Conservation (phyloP, 2,113 vertebrate genomes). For the Centropristis striata region DNA sequence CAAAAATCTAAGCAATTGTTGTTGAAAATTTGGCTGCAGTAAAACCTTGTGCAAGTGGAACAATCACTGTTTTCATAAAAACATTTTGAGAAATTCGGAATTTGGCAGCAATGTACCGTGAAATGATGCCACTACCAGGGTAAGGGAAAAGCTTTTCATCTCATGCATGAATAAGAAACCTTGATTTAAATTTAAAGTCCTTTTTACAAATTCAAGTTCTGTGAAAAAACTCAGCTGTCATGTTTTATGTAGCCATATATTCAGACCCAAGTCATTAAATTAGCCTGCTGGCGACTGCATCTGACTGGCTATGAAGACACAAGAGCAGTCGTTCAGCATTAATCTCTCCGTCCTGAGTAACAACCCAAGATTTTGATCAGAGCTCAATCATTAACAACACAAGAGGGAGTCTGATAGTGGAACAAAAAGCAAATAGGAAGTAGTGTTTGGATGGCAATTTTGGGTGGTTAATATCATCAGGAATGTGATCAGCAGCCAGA, state of each 20-base stretch:
- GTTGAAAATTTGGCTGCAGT: background rate
- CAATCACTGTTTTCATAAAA: background rate
- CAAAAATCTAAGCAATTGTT: background rate
- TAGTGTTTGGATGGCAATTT: conserved; percentile 12
- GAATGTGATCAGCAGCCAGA: conserved; percentile 12
- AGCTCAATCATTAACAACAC: conserved; percentile 30
- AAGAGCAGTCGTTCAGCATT: conserved; percentile 40
- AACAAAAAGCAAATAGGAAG: conserved; percentile 18
- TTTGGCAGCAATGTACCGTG: conserved; percentile 23
- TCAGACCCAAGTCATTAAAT: conserved; percentile 38
- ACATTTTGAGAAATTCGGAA: conserved; percentile 24
- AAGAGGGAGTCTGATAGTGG: conserved; percentile 7
- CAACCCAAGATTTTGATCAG: conserved; percentile 30
- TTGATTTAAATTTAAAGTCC: conserved; percentile 25
- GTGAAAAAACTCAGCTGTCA: conserved; percentile 3
- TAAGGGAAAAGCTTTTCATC: conserved; percentile 35
- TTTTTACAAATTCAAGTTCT: conserved; percentile 31
- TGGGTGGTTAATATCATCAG: background rate
- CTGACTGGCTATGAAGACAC: conserved; percentile 23
- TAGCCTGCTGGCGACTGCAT: conserved; percentile 28
- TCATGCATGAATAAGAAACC: conserved; percentile 48
- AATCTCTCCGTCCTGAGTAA: conserved; percentile 30
- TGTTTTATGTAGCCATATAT: conserved; percentile 33
- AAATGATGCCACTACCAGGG: conserved; percentile 24
- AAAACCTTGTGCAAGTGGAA: background rate